Evolutionary conservation across 2,888 invertebrate genomes (phyloP).

Genomic region (Meteorus cinctellus): DNA sequence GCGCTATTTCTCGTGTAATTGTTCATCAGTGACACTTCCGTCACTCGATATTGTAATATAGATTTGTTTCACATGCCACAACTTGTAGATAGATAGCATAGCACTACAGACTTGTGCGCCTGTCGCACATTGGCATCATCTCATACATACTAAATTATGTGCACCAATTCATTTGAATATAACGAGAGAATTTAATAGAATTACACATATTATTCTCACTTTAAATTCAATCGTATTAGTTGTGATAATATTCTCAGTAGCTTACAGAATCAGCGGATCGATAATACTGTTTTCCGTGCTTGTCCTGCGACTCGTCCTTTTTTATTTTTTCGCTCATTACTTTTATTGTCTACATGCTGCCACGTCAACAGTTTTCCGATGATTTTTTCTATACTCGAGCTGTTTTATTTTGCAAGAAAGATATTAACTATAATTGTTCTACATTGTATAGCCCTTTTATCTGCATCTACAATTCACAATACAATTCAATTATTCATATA

Average conservation of each 20-base stretch:
- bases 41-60: slow-evolving; percentile 34
- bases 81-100: slow-evolving; percentile 19
- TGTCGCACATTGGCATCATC: not conserved
- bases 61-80: slow-evolving; percentile 32
- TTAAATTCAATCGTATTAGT: not conserved
- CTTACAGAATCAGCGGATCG: slow-evolving; percentile 16
- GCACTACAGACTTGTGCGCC: no score
- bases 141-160: slow-evolving; percentile 5
- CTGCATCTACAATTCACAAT: not conserved
- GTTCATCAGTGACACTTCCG: slow-evolving; percentile 42
- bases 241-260: slow-evolving; percentile 8
- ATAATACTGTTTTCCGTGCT: slow-evolving; percentile 2
- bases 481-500: not conserved
- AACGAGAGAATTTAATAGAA: not conserved
- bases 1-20: slow-evolving; percentile 29
- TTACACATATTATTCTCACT: not conserved
- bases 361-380: not conserved
- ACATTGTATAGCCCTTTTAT: not conserved
- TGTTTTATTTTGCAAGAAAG: not conserved
- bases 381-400: not conserved
- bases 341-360: not conserved
- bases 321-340: not conserved
- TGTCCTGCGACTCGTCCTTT: not conserved
- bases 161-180: not conserved
- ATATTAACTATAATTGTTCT: not conserved